Evolutionary conservation across 1,140 invertebrate genomes (phyloP), one percentile per base, ranked within the genome.

Genomic region (Macrosteles quadrilineatus): DNA sequence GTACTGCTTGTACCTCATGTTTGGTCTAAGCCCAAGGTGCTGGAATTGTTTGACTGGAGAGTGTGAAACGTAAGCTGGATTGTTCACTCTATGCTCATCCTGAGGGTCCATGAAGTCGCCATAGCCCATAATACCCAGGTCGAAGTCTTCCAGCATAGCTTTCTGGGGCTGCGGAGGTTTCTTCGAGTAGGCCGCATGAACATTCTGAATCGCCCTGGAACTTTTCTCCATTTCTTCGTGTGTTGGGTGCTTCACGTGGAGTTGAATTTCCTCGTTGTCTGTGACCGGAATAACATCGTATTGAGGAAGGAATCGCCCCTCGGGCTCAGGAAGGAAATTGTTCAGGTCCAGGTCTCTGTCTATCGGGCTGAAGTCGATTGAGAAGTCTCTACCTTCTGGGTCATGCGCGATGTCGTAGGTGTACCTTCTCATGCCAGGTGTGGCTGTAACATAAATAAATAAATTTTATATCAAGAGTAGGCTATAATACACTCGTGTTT

Each of bases 21-120:
- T n/a, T n/a, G n/a, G n/a, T n/a, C n/a, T n/a, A n/a, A n/a, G n/a
- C n/a, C n/a, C n/a, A n/a, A n/a, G n/a, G n/a, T n/a, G n/a, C n/a
- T n/a, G n/a, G n/a, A n/a, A n/a, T n/a, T n/a, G n/a, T n/a, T n/a
- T n/a, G 14, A 14, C 4, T 36, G 32, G 32, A 36, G 32, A 36
- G 4, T 36, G 32, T n/a, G n/a, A n/a, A n/a, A n/a, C n/a, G n/a
- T n/a, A n/a, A n/a, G n/a, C n/a, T n/a, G n/a, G n/a, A n/a, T n/a
- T n/a, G n/a, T n/a, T n/a, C n/a, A n/a, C n/a, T n/a, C n/a, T n/a
- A n/a, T n/a, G n/a, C n/a, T 6, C 11, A 6, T 59, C 55, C 4
- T 25, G 27, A 9, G 55, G 27, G 55, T 59, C 55, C 55, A 59
- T 59, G 55, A 59, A 59, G 25, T 59, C 55, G 23, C 55, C 55